Evolutionary conservation across 2,797 vertebrate species (phyloP).

Genomic region (Lepilemur septentrionalis): DNA sequence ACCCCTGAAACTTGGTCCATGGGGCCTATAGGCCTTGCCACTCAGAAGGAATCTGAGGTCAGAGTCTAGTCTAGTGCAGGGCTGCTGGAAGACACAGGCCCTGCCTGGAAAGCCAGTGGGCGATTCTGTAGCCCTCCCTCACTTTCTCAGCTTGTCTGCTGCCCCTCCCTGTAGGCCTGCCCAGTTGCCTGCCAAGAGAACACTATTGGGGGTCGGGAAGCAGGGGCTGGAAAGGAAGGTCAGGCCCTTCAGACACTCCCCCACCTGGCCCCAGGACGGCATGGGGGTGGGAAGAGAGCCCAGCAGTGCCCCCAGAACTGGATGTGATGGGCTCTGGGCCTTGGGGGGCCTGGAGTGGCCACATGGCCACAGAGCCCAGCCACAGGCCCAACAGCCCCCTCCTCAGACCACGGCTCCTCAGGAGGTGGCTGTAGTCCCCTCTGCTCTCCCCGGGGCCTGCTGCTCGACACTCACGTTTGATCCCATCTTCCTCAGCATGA

Average conservation of each 20-base stretch:
- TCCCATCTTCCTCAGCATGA: conserved; percentile 99
- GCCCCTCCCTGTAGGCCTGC: background rate
- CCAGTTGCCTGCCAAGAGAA: background rate
- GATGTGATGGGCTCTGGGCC: background rate
- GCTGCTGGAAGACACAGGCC: background rate
- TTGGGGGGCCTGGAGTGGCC: background rate
- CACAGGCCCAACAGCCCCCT: background rate
- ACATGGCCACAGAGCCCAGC: background rate
- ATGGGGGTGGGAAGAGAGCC: background rate
- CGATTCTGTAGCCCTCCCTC: background rate
- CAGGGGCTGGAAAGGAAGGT: background rate
- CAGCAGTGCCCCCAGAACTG: background rate
- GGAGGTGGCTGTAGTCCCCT: background rate
- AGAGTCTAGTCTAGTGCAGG: fast-evolving
- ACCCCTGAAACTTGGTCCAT: background rate
- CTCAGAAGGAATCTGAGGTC: background rate
- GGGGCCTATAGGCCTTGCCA: background rate
- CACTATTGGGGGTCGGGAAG: too few species aligned
- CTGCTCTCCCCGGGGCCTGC: too few species aligned
- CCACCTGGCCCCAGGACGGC: fast-evolving
- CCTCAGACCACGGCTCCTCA: fast-evolving
- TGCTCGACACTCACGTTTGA: conserved; percentile 92
- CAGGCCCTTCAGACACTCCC: background rate
- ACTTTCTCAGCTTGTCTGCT: background rate
- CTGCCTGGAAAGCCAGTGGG: background rate